Conservation (phyloP, 2,888 invertebrate species). For the Sabatieria punctata region DNA sequence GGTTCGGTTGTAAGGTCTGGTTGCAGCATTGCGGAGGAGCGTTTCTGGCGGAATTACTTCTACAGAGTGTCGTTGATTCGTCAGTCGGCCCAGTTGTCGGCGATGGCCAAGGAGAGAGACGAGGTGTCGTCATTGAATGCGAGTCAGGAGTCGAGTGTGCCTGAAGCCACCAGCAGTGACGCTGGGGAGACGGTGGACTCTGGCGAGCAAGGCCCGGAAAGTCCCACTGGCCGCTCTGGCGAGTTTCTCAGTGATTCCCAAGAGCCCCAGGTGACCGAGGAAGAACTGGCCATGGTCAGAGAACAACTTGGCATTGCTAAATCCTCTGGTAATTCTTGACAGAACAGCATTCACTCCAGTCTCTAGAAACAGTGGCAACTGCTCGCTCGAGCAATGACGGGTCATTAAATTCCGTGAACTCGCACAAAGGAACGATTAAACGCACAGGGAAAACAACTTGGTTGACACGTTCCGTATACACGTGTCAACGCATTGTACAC, state of each 20-base stretch:
- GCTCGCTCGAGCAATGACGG: too few relatives aligned
- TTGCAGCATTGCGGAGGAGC: constrained; percentile 56
- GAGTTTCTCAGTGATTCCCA: neutral
- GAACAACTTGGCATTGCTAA: constrained; percentile 2
- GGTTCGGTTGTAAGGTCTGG: neutral
- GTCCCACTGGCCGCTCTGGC: neutral
- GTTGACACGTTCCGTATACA: too few relatives aligned
- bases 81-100: constrained; percentile 66
- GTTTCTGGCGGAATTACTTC: constrained; percentile 99
- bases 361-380: too few relatives aligned
- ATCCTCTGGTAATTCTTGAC: neutral
- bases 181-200: neutral
- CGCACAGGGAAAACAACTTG: too few relatives aligned
- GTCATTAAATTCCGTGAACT: too few relatives aligned
- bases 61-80: constrained; percentile 95
- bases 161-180: neutral
- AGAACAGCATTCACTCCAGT: too few relatives aligned
- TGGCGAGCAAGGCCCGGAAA: constrained; percentile 6
- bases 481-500: too few relatives aligned
- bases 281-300: constrained; percentile 2
- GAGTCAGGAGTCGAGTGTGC: neutral
- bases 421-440: too few relatives aligned
- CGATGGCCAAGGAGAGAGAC: constrained; percentile 10
- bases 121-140: constrained; percentile 1
- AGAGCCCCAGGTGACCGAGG: constrained; percentile 1